Conservation (phyloP, 2,888 invertebrate species). For the Cheilosia urbana region DNA sequence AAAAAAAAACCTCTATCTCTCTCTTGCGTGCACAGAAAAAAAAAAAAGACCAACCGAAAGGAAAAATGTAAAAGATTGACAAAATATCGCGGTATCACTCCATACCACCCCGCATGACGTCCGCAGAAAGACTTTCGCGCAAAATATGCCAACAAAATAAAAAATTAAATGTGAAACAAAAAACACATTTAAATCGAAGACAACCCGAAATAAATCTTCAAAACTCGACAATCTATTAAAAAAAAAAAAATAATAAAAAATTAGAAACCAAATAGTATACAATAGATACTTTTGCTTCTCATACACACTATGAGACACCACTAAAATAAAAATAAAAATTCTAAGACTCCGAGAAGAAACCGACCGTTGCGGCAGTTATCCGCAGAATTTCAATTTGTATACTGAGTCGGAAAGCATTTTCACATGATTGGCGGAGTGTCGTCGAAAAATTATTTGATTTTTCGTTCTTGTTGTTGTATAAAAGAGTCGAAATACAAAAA, state of each 20-base stretch:
- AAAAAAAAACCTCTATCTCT: conserved; percentile 43
- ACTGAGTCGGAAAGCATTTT: conserved; percentile 68
- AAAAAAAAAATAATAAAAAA: conserved; percentile 22
- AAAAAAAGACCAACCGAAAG: conserved; percentile 4
- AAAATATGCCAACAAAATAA: conserved; percentile 30
- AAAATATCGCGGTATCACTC: conserved; percentile 57
- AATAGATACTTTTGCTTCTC: conserved; percentile 49
- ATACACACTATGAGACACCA: conserved; percentile 1
- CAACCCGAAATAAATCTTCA: conserved; percentile 41
- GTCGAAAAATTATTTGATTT: conserved; percentile 71
- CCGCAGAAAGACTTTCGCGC: conserved; percentile 43
- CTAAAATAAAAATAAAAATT: conserved; percentile 21
- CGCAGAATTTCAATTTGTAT: conserved; percentile 74
- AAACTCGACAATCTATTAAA: conserved; percentile 36
- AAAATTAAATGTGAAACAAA: neutral
- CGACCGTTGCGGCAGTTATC: conserved; percentile 71
- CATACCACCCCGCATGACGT: conserved; percentile 32
- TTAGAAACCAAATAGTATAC: conserved; percentile 11
- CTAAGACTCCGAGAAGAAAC: conserved; percentile 40
- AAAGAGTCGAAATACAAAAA: conserved; percentile 57
- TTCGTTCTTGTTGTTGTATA: conserved; percentile 51
- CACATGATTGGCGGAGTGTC: conserved; percentile 73
- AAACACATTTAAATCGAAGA: conserved; percentile 16
- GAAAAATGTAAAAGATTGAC: conserved; percentile 55
- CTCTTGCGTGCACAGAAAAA: conserved; percentile 21